Conservation (phyloP, 2,888 invertebrate genomes). For the Dermolepida albohirtum region DNA sequence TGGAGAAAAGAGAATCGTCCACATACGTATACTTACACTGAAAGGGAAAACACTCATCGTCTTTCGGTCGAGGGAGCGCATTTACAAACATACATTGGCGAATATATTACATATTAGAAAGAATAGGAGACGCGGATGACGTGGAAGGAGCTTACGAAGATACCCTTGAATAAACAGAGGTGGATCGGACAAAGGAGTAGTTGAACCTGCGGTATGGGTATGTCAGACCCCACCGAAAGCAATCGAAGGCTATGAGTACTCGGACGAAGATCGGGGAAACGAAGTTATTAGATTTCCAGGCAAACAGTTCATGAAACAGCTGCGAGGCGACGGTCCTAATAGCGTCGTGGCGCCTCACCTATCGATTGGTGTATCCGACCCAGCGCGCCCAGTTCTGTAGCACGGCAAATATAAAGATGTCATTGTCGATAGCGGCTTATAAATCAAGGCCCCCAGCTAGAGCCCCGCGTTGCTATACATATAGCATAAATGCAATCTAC, state of each 20-base stretch:
- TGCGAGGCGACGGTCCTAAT: constrained; percentile 60
- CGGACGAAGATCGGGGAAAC: constrained; percentile 48
- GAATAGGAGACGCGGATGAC: constrained; percentile 10
- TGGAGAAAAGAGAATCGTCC: constrained; percentile 1
- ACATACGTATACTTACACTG: background rate
- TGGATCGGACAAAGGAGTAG: background rate
- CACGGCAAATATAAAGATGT: constrained; percentile 47
- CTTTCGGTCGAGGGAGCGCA: constrained; percentile 41
- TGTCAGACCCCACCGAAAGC: constrained; percentile 38
- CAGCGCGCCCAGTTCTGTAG: constrained; percentile 27
- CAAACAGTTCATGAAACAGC: constrained; percentile 64
- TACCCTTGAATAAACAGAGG: constrained; percentile 46
- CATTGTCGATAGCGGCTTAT: constrained; percentile 34
- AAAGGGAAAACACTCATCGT: constrained; percentile 31
- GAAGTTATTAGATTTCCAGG: constrained; percentile 62
- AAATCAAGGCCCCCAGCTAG: constrained; percentile 23
- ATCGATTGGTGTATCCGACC: constrained; percentile 56
- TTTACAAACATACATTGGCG: constrained; percentile 50
- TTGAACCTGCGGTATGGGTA: too few relatives aligned
- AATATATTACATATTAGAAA: constrained; percentile 50
- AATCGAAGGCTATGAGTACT: constrained; percentile 42
- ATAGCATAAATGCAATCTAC: constrained; percentile 12
- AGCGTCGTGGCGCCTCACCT: constrained; percentile 59
- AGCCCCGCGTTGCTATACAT: constrained; percentile 5
- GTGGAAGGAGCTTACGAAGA: constrained; percentile 45